phyloP scores from a whole-genome alignment of 92 coral and sea anemone species.

The Anthopleura xanthogrammica region DNA sequence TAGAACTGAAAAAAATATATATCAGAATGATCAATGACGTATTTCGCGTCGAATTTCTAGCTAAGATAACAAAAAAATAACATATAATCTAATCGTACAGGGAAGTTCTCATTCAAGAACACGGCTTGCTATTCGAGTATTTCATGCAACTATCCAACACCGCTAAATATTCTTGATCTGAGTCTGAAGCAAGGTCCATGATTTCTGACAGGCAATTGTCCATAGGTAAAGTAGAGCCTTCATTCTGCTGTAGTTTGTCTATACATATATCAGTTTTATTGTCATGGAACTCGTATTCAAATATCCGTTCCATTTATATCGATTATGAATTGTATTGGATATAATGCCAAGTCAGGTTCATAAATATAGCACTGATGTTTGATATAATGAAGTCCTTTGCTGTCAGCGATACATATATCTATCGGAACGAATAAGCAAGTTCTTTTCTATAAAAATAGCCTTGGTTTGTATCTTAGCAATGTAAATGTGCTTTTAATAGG shows the following conservation, averaged over 20 bases:
- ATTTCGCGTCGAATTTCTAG: not conserved
- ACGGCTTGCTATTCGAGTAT: not conserved
- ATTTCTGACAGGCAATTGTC: not conserved
- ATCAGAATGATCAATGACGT: not conserved
- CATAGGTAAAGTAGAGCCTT: not conserved
- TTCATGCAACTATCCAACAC: not conserved
- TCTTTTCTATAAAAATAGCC: not conserved
- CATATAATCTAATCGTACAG: not conserved
- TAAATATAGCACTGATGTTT: too few species aligned
- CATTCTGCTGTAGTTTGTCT: not conserved
- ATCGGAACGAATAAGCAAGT: not conserved
- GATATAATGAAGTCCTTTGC: not conserved
- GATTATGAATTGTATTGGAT: not conserved
- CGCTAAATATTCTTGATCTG: not conserved
- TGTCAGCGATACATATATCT: not conserved
- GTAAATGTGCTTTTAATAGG: too few species aligned
- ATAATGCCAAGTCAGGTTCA: too few species aligned
- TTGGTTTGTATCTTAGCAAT: not conserved
- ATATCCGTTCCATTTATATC: not conserved
- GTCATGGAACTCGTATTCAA: not conserved
- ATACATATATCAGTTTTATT: not conserved
- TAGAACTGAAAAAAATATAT: too few species aligned
- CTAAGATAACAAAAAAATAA: too few species aligned
- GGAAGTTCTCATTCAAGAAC: not conserved
- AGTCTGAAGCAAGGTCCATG: not conserved